Evolutionary conservation across 2,888 invertebrate species (phyloP).

Genomic region (Scaptomyza reducta): DNA sequence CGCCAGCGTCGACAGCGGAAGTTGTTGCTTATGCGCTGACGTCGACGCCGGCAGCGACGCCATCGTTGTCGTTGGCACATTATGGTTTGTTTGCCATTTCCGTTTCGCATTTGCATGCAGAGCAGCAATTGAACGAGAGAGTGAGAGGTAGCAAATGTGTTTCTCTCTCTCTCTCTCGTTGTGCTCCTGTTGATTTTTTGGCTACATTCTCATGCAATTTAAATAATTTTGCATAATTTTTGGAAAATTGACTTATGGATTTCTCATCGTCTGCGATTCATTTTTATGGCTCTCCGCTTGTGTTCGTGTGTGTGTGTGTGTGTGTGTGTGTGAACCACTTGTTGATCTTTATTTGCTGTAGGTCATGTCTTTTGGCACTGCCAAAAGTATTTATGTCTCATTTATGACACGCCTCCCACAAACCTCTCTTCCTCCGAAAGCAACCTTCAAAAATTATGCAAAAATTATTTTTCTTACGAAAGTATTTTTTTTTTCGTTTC

Average conservation of each 20-base stretch:
- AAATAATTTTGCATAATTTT: slow-evolving; percentile 84
- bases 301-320: slow-evolving; percentile 5
- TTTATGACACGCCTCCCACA: slow-evolving; percentile 25
- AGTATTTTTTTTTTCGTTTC: slow-evolving; percentile 37
- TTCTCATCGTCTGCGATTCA: slow-evolving; percentile 72
- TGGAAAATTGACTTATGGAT: slow-evolving; percentile 81
- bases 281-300: slow-evolving; percentile 60
- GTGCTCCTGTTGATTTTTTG: slow-evolving; percentile 72
- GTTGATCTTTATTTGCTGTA: slow-evolving; percentile 76
- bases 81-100: slow-evolving; percentile 80
- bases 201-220: slow-evolving; percentile 76
- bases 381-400: slow-evolving; percentile 53
- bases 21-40: slow-evolving; percentile 67
- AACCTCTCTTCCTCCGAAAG: not conserved
- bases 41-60: slow-evolving; percentile 36
- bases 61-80: slow-evolving; percentile 64
- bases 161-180: slow-evolving; percentile 14
- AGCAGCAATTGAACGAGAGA: slow-evolving; percentile 23
- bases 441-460: slow-evolving; percentile 63
- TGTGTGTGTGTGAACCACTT: slow-evolving; percentile 61
- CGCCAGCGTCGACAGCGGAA: slow-evolving; percentile 54
- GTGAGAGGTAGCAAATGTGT: slow-evolving; percentile 4
- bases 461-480: slow-evolving; percentile 68
- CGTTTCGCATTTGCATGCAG: slow-evolving; percentile 77
- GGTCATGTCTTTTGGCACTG: slow-evolving; percentile 75